These are phyloP conservation scores for Microtus ochrogaster DNA, from an alignment of 2,113 vertebrate genomes.

Conservation along the genomic window DNA sequence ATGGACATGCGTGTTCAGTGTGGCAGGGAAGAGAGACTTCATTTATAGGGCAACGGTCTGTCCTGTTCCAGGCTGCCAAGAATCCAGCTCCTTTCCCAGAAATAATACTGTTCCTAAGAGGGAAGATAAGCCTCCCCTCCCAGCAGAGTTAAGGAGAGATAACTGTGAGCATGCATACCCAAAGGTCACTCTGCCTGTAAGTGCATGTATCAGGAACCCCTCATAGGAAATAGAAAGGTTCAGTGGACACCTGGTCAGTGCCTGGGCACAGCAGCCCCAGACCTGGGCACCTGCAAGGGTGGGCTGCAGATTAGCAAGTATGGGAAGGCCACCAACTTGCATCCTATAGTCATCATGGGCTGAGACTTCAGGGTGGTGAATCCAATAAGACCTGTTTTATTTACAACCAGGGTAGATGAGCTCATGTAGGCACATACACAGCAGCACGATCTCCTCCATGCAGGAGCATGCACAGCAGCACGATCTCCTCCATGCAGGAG, in stretches of 20 bases:
- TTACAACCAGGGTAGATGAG: not conserved
- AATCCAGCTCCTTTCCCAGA: constrained; percentile 66
- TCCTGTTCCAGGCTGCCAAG: not conserved
- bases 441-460: not conserved
- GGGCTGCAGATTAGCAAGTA: too few relatives aligned
- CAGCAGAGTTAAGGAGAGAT: constrained; percentile 10
- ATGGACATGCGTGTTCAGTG: not conserved
- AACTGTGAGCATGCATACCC: not conserved
- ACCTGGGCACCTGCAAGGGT: fast-evolving
- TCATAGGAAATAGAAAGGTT: not conserved
- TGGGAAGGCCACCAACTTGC: not conserved
- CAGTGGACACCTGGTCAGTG: not conserved
- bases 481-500: too few relatives aligned
- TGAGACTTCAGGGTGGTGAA: not conserved
- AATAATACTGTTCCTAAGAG: constrained; percentile 9
- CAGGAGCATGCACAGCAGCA: fast-evolving
- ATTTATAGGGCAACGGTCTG: constrained; percentile 46
- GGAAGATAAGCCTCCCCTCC: constrained; percentile 48
- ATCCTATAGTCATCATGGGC: not conserved
- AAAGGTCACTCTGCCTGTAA: not conserved
- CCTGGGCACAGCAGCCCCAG: not conserved
- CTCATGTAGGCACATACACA: fast-evolving
- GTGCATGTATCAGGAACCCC: not conserved
- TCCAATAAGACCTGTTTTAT: not conserved
- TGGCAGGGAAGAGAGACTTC: not conserved